Evolutionary conservation across 2,888 invertebrate genomes (phyloP).

Genomic region (Hydrotaea cyrtoneurina): DNA sequence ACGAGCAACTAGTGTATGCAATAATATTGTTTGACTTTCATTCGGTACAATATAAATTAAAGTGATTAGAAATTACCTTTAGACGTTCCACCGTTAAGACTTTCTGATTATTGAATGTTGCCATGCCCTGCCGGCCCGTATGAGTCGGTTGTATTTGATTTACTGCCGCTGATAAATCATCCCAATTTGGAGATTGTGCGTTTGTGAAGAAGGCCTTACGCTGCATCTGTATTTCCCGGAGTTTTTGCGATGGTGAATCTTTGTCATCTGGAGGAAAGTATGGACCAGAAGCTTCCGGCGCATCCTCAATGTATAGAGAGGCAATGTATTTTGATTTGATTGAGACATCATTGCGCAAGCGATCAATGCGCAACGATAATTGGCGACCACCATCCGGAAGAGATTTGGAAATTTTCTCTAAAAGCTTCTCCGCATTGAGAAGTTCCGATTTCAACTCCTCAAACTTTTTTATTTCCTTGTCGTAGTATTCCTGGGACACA

Average conservation of each 20-base stretch:
- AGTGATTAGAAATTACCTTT: too few species aligned
- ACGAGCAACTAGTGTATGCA: too few species aligned
- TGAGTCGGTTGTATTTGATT: constrained; percentile 76
- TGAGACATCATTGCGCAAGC: constrained; percentile 81
- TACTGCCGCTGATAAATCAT: constrained; percentile 77
- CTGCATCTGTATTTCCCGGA: constrained; percentile 38
- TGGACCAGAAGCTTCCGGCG: constrained; percentile 66
- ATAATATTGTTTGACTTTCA: too few species aligned
- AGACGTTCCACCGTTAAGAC: constrained; percentile 87
- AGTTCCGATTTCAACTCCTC: constrained; percentile 81
- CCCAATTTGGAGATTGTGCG: constrained; percentile 72
- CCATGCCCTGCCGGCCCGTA: constrained; percentile 83
- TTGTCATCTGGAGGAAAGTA: constrained; percentile 20
- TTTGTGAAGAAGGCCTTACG: constrained; percentile 57
- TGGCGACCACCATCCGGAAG: constrained; percentile 86
- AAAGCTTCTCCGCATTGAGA: constrained; percentile 76
- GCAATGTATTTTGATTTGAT: constrained; percentile 82
- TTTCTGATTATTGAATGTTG: constrained; percentile 86
- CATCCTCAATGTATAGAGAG: constrained; percentile 81
- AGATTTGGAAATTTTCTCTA: constrained; percentile 73
- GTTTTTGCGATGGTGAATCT: constrained; percentile 51
- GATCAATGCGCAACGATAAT: constrained; percentile 82
- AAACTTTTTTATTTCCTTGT: constrained; percentile 82
- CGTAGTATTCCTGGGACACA: constrained; percentile 74
- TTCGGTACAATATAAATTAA: too few species aligned